Base-by-base conservation (phyloP, 2,888 invertebrate species). In the Leptinotarsa tumamoca region DNA sequence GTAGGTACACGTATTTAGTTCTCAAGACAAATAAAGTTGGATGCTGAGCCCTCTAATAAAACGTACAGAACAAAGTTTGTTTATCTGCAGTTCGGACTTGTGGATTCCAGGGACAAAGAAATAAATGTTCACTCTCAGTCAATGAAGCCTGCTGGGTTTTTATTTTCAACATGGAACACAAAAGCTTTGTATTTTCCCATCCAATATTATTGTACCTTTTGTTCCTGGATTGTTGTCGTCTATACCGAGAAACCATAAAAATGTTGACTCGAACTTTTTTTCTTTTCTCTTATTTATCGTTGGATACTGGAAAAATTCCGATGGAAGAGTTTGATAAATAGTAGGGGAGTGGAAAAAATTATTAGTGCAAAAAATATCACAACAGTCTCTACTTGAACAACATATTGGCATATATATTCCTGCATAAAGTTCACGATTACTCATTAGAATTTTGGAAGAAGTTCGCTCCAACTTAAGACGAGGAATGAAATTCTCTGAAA, bases 1-100 rank as follows among this genome's bases (percentile, higher is more conserved):
- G n/a, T 63, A 63, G 18, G n/a, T 63, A 63, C 17, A 63, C 63
- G 63, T 63, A 63, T 18, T 63, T 43, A 63, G 33, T 63, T 63
- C 18, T 43, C n/a, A 63, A 63, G 63, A 63, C 63, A 33, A 63
- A 63, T 63, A 33, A 18, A 43, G 33, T 43, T 63, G 4, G 43
- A 63, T 63, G 43, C 43, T 33, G 63, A 63, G 33, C 2, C 17
- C 33, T n/a, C 43, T 43, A 63, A 63, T 18, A 63, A 63, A 63
- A 27, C 43, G 3, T 63, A 63, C 43, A 43, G n/a, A 63, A 63
- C 63, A 63, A 27, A 43, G 43, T 63, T 63, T 63, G 63, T 63
- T 63, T 33, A 63, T 63, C 33, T 63, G 17, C 3, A 43, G 7
- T n/a, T 43, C 33, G 18, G 63, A 63, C 58, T 63, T 63, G 43